Percentiles rank a stretch among this genome's conserved stretches.
phyloP scores from a whole-genome alignment of 2,797 vertebrate species.

The Rhynchonycteris naso region DNA sequence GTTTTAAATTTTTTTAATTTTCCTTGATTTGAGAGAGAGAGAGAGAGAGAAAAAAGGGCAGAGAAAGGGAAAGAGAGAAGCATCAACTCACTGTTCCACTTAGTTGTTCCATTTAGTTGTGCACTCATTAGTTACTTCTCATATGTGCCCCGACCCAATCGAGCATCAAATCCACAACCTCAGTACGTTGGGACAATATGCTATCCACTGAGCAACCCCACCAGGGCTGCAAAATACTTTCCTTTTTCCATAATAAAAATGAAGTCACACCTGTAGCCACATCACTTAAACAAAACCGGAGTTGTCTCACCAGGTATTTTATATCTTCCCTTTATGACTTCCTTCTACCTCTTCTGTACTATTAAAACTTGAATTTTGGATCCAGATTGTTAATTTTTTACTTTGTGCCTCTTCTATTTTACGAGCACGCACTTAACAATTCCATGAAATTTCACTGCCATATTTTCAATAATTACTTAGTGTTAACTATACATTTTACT shows the following conservation, averaged over 20 bases:
- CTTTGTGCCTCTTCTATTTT: constrained; percentile 57
- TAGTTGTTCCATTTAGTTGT: too few species aligned
- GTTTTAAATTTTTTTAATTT: too few species aligned
- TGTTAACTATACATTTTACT: constrained; percentile 47
- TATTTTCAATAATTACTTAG: constrained; percentile 65
- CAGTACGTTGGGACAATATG: too few species aligned
- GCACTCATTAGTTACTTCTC: too few species aligned
- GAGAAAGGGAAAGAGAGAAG: too few species aligned
- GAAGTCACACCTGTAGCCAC: not conserved
- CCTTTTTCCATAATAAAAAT: not conserved
- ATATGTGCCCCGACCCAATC: too few species aligned
- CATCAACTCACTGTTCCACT: too few species aligned
- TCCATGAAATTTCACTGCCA: constrained; percentile 67
- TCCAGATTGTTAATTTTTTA: constrained; percentile 71
- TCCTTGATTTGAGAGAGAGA: too few species aligned
- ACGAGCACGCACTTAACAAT: constrained; percentile 59
- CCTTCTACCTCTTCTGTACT: not conserved
- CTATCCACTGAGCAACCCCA: too few species aligned
- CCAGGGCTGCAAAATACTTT: not conserved
- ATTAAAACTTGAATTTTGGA: constrained; percentile 71
- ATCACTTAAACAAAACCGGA: not conserved
- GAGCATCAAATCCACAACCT: too few species aligned
- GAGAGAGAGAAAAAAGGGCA: too few species aligned
- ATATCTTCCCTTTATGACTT: constrained; percentile 50
- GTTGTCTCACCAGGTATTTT: not conserved